Percentiles rank a stretch among this genome's conserved stretches.
These are phyloP conservation scores for Pipistrellus kuhlii DNA, from an alignment of 2,797 vertebrate species.

Conservation along the genomic window DNA sequence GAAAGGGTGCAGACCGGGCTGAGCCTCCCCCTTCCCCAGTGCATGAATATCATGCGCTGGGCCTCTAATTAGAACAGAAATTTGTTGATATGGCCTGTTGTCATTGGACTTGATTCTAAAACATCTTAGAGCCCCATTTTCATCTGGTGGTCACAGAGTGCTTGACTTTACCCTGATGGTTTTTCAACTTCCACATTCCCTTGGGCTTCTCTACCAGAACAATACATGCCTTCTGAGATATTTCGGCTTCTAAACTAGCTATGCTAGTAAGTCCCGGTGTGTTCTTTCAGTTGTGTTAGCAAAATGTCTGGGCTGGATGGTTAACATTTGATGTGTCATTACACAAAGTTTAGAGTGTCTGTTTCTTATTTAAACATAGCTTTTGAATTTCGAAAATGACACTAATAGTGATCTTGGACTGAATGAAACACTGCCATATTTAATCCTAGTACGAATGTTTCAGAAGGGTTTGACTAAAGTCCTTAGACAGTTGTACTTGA, in stretches of 20 bases:
- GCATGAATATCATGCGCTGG: too few relatives aligned
- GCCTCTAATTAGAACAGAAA: conserved; percentile 32
- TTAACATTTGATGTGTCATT: conserved; percentile 51
- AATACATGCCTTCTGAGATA: background rate
- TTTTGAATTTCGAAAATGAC: conserved; percentile 47
- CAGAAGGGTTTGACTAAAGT: conserved; percentile 16
- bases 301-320: conserved; percentile 19
- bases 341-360: conserved; percentile 46
- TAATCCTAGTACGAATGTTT: conserved; percentile 42
- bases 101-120: conserved; percentile 11
- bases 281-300: conserved; percentile 44
- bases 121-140: background rate
- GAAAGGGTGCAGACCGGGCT: too few relatives aligned
- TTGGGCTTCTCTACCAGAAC: conserved; percentile 9
- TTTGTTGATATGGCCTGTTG: background rate
- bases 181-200: background rate
- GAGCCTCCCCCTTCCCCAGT: too few relatives aligned
- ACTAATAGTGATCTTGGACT: conserved; percentile 13
- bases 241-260: conserved; percentile 54
- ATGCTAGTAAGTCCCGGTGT: background rate
- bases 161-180: background rate
- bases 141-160: background rate
- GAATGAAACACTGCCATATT: conserved; percentile 17
- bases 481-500: background rate
- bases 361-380: conserved; percentile 55